These are phyloP conservation scores for Actinopyga echinites DNA, from an alignment of 53 echinoderm and acorn worm species.

Conservation along the genomic window DNA sequence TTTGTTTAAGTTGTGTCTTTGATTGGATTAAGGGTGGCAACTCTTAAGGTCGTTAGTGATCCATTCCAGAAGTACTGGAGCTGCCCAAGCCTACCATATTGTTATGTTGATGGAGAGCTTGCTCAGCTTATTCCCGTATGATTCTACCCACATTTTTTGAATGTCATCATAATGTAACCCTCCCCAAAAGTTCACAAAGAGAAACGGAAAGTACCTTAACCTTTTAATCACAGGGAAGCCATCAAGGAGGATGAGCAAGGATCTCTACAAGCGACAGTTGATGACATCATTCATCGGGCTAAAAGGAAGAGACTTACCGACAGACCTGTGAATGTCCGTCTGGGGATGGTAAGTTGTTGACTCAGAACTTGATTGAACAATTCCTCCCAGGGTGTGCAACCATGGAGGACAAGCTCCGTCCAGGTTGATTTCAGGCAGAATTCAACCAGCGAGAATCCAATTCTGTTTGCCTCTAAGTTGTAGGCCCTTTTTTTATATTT, in stretches of 20 bases:
- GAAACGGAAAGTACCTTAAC: no score
- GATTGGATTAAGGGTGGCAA: no score
- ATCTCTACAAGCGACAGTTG: constrained; percentile 84
- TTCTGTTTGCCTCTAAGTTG: no score
- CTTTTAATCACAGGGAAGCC: constrained; percentile 66
- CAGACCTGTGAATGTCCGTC: constrained; percentile 86
- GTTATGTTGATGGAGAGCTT: no score
- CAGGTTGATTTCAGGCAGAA: background rate
- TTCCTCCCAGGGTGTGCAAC: background rate
- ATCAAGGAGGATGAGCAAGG: constrained; percentile 93
- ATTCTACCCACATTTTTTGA: no score
- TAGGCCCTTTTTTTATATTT: no score
- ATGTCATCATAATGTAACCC: no score
- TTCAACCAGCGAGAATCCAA: background rate
- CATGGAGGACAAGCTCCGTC: background rate
- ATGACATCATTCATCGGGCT: constrained; percentile 96
- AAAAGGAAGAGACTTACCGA: constrained; percentile 83
- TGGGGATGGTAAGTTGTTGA: constrained; percentile 81
- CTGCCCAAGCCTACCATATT: background rate
- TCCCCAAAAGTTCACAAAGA: no score
- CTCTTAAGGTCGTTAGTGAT: no score
- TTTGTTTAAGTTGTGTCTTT: no score
- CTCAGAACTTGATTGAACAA: background rate
- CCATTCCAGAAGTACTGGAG: no score
- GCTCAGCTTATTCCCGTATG: no score